Evolutionary conservation across 2,888 invertebrate species (phyloP).

Genomic region (Stomorhina lunata): DNA sequence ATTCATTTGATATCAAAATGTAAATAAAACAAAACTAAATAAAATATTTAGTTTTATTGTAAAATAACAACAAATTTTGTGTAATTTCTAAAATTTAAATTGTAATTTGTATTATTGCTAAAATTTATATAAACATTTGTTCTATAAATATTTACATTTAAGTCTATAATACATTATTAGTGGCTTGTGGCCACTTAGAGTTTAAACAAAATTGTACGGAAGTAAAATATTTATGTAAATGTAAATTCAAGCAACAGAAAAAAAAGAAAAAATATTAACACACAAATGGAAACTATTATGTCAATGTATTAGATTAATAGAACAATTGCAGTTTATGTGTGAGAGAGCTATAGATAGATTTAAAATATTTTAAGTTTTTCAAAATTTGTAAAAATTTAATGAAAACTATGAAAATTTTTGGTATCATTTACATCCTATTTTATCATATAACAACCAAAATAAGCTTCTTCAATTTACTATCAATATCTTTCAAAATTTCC

Average conservation of each 20-base stretch:
- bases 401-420: too few species aligned
- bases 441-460: too few species aligned
- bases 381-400: neutral
- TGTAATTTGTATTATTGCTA: constrained; percentile 17
- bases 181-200: constrained; percentile 43
- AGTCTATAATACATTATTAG: constrained; percentile 43
- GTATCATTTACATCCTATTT: too few species aligned
- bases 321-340: neutral
- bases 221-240: too few species aligned
- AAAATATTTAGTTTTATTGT: neutral
- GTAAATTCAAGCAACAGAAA: neutral
- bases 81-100: constrained; percentile 10
- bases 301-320: neutral
- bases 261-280: neutral
- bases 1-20: too few species aligned
- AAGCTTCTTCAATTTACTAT: neutral
- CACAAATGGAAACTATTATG: neutral
- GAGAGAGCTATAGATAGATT: neutral
- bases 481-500: neutral
- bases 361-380: too few species aligned
- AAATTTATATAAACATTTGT: constrained; percentile 16
- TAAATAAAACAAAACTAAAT: too few species aligned
- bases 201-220: neutral
- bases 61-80: neutral
- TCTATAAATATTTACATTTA: constrained; percentile 41